Evolutionary conservation across 2,797 vertebrate genomes (phyloP), one percentile per base, ranked within the genome.

Genomic region (Tenualosa ilisha): DNA sequence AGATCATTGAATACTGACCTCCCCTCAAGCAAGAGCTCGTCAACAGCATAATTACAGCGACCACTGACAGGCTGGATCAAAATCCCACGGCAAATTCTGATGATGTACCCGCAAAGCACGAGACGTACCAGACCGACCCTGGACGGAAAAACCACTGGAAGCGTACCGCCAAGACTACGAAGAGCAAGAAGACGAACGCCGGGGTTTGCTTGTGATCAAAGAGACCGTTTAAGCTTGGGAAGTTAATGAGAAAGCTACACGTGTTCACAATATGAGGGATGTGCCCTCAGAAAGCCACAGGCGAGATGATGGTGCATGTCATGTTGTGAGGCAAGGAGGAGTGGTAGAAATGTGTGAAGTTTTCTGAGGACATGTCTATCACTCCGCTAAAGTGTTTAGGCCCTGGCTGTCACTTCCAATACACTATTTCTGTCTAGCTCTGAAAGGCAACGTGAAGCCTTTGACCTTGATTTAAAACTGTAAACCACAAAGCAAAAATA

Each of bases 241-340:
- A 75, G 72, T 43, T 79, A 37, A 20, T 79, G 37, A 79, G 72
- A 46, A 43, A 79, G 72, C 72, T 79, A 79, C 37, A 79, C 37
- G 17, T 79, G 72, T 79, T 79, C 37, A 22, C 72, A 79, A 79
- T 79, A 79, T 79, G 72, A 40, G 7, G 72, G 40, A 46, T 3
- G 40, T 9, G 12, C 13, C 37, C 37, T 46, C 8, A 79, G 37
- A 22, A 22, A 79, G 40, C 72, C 72, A 79, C 72, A 79, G 13
- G 2, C 37, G 2, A 79, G 37, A 79, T 46, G 37, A 79, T 79
- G 72, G 22, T 79, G 17, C 40, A 17, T 17, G 3, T 75, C 54
- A 43, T 7, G 68, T 31, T 2, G 3, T 75, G 40, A 79, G 72
- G 37, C 40, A 3, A 1, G 3, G 68, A 37, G 3, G 40, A 37